Percentiles rank a stretch among this genome's conserved stretches.
Evolutionary conservation across 2,113 vertebrate genomes (phyloP).

Genomic region (Hemibagrus wyckioides): DNA sequence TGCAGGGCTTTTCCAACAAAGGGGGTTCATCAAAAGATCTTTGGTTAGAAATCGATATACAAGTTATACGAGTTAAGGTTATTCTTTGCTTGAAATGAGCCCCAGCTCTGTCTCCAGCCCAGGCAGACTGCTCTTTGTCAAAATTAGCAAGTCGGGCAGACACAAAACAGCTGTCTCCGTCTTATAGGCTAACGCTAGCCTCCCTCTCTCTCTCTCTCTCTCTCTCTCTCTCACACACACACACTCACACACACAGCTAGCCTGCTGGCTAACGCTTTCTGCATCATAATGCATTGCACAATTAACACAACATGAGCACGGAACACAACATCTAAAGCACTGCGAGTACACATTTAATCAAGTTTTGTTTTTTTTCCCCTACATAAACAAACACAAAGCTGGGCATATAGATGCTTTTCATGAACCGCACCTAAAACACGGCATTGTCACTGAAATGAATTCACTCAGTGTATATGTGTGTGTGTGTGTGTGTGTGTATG

Average conservation of each 20-base stretch:
- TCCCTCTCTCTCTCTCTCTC: too few relatives aligned
- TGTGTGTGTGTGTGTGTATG: too few relatives aligned
- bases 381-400: neutral
- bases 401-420: neutral
- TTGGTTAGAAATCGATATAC: neutral
- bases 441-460: constrained; percentile 12
- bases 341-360: neutral
- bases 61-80: neutral
- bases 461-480: neutral
- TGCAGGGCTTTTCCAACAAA: neutral
- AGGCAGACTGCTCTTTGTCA: constrained; percentile 53
- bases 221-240: neutral
- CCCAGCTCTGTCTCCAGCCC: neutral
- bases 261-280: constrained; percentile 14
- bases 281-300: neutral
- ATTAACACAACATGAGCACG: neutral
- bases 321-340: neutral
- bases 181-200: constrained; percentile 14
- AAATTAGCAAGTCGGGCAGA: constrained; percentile 52
- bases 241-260: neutral
- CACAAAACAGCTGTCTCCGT: constrained; percentile 56
- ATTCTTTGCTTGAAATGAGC: neutral
- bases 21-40: neutral
- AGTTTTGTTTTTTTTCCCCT: neutral
- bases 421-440: constrained; percentile 3